These are phyloP conservation scores for Cotesia glomerata DNA, from an alignment of 1,140 invertebrate genomes.

Conservation along the genomic window DNA sequence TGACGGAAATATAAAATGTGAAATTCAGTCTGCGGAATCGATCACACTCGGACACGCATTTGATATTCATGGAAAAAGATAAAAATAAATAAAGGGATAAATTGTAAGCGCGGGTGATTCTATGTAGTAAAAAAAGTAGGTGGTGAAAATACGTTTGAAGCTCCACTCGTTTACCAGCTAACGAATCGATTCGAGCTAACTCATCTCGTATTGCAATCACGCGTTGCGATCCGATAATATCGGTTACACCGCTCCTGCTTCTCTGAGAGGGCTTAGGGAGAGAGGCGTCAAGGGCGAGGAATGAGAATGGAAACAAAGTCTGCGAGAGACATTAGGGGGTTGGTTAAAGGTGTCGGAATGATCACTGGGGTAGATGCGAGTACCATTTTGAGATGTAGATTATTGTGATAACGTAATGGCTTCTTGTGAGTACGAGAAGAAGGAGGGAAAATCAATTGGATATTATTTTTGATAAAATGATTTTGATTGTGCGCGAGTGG, in stretches of 20 bases:
- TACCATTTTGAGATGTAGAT: too few relatives aligned
- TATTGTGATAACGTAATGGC: too few relatives aligned
- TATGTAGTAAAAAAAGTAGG: not conserved
- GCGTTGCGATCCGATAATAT: slow-evolving; percentile 6
- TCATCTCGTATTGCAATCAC: slow-evolving; percentile 5
- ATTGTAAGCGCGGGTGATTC: too few relatives aligned
- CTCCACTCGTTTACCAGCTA: not conserved
- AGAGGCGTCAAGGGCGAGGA: too few relatives aligned
- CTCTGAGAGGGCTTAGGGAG: too few relatives aligned
- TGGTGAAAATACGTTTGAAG: slow-evolving; percentile 10
- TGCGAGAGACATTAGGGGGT: not conserved
- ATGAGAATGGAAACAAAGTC: not conserved
- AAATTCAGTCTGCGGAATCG: not conserved
- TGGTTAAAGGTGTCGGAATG: not conserved
- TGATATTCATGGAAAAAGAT: slow-evolving; percentile 5
- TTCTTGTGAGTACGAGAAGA: not conserved
- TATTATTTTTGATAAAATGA: not conserved
- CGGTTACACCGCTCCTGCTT: not conserved
- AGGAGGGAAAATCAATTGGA: not conserved
- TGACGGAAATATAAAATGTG: not conserved
- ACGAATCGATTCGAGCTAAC: slow-evolving; percentile 5
- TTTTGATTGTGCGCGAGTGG: not conserved
- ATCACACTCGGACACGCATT: not conserved
- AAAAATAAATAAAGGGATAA: too few relatives aligned
- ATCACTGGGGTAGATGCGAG: too few relatives aligned